Evolutionary conservation across 2,113 vertebrate species (phyloP), one percentile per base, ranked within the genome.

Genomic region (Atrichornis clamosus): DNA sequence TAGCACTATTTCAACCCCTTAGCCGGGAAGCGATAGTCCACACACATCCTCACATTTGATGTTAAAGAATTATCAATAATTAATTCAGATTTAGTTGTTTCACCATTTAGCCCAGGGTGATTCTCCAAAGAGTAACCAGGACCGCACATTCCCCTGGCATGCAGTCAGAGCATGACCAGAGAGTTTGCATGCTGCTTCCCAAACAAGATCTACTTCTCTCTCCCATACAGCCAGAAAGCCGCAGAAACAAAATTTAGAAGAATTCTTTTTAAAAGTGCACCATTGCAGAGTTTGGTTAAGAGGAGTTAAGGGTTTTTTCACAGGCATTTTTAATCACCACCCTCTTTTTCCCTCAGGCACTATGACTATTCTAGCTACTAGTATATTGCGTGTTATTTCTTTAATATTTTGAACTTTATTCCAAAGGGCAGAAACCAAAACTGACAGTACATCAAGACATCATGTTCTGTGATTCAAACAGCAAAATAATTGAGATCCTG

Each of bases 371-470:
- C 81, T 78, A 95, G 93, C 93, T 92, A 86, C 86, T 65, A 94
- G 93, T 87, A 82, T 87, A 92, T 90, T 91, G 74, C 15, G 23
- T 80, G 77, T 87, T 94, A 95, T 96, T 97, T 97, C 89, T 97
- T 97, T 95, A 97, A 79, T 87, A 90, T 73, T 76, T 77, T 89
- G 63, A 92, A 86, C 87, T 95, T 97, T 83, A 76, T 92, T 96
- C 87, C 88, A 77, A 94, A 96, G 60, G 84, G 67, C 89, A 96
- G 86, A 96, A 97, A 96, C 76, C 82, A 95, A 94, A 96, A 92
- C 63, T 87, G 94, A 96, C 87, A 96, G 84, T 74, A 90, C 76
- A 92, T 90, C 80, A 87, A 93, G 96, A 93, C 92, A 90, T 70
- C 53, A 59, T n/a, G 72, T 4, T 75, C 62, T 82, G 12, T 50